phyloP scores from a whole-genome alignment of 2,797 vertebrate species.

The Malurus leucopterus region DNA sequence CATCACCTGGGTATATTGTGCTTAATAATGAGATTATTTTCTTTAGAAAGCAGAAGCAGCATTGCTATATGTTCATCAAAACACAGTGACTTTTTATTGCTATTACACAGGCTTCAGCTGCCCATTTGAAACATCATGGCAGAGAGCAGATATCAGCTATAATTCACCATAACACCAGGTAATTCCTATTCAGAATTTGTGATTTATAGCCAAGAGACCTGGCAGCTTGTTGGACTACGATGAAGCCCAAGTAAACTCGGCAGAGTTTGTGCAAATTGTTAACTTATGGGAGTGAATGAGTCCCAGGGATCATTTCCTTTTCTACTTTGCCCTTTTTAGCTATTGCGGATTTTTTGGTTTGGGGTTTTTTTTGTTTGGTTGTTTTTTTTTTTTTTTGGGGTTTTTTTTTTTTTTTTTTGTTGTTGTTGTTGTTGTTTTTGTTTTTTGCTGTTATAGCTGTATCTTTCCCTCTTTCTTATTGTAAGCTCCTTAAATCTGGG shows the following conservation, averaged over 20 bases:
- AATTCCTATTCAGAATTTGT: not conserved
- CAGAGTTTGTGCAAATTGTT: not conserved
- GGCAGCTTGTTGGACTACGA: not conserved
- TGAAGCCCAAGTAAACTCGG: not conserved
- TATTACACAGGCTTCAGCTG: not conserved
- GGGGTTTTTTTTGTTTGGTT: not conserved
- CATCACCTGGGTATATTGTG: not conserved
- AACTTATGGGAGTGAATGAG: fast-evolving
- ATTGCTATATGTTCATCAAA: not conserved
- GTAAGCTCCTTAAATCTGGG: not conserved
- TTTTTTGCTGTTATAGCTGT: not conserved
- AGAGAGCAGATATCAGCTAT: not conserved
- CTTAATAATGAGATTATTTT: not conserved
- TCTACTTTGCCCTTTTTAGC: not conserved
- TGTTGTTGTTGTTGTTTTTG: not conserved
- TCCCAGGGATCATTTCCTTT: not conserved
- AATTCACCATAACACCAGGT: not conserved
- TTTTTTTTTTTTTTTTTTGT: not conserved
- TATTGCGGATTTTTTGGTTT: not conserved
- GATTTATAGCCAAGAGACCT: not conserved
- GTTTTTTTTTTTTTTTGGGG: not conserved
- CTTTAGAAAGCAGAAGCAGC: not conserved
- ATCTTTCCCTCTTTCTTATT: not conserved
- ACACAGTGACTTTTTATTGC: not conserved
- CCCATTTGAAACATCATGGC: not conserved